Conservation (phyloP, 35 echinoderm and acorn worm species). For the Holothuria glaberrima region DNA sequence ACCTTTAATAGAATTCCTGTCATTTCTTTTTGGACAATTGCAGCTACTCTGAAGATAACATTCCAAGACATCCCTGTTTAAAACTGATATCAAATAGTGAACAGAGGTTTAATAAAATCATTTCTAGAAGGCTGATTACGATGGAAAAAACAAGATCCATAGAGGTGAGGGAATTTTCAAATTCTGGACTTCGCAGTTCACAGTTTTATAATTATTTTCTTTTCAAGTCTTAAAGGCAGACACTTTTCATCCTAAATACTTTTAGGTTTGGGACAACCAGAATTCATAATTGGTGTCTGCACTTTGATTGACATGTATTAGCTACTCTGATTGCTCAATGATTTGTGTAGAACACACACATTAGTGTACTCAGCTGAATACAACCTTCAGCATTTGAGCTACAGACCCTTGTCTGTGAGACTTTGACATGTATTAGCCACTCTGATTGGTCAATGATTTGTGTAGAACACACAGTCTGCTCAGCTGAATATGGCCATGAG, state of each 20-base stretch:
- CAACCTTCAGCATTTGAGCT: too few relatives aligned
- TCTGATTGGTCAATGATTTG: too few relatives aligned
- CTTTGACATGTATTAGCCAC: too few relatives aligned
- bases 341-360: too few relatives aligned
- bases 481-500: too few relatives aligned
- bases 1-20: background rate
- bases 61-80: constrained; percentile 90
- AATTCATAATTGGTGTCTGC: background rate
- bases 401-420: too few relatives aligned
- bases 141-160: constrained; percentile 82
- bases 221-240: background rate
- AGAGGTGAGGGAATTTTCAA: constrained; percentile 56
- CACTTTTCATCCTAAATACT: background rate
- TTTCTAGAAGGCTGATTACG: constrained; percentile 88
- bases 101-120: constrained; percentile 64
- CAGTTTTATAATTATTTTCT: background rate
- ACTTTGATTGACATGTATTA: background rate
- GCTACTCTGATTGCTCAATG: too few relatives aligned
- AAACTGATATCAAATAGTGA: constrained; percentile 82
- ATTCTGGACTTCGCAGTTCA: background rate
- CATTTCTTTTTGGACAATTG: background rate
- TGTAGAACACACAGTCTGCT: too few relatives aligned
- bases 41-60: constrained; percentile 81
- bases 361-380: too few relatives aligned
- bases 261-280: background rate